Conservation (phyloP, 2,888 invertebrate species). For the Yponomeuta cagnagella region DNA sequence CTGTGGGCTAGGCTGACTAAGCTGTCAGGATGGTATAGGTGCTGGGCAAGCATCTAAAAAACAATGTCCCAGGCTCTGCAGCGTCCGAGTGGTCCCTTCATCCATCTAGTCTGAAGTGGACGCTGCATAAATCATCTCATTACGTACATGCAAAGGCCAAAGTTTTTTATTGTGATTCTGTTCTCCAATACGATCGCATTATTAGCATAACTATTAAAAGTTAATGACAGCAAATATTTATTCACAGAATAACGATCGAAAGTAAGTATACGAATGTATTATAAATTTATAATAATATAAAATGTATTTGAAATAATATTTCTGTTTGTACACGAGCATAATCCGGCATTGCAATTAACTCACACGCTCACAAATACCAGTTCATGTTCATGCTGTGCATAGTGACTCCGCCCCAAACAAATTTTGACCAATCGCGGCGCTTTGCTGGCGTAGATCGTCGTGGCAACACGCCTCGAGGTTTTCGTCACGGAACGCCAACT, state of each 20-base stretch:
- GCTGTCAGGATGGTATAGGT: no score
- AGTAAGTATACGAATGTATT: conserved; percentile 22
- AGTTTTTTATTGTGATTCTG: no score
- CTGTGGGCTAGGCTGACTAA: no score
- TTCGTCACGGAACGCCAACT: conserved; percentile 73
- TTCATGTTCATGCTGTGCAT: conserved; percentile 59
- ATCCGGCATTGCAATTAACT: conserved; percentile 70
- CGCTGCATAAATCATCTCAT: no score
- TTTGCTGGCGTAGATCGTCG: conserved; percentile 65
- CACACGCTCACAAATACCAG: conserved; percentile 47
- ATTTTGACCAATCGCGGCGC: conserved; percentile 62
- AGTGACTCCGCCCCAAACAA: conserved; percentile 63
- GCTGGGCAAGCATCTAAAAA: no score
- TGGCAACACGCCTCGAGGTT: conserved; percentile 71
- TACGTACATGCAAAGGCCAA: no score
- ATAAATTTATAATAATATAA: conserved; percentile 57
- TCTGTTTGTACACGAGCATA: conserved; percentile 56
- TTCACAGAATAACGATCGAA: background rate
- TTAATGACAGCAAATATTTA: background rate
- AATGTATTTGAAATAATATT: conserved; percentile 37
- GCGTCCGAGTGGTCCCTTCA: no score
- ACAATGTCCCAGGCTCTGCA: no score
- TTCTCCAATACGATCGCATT: background rate
- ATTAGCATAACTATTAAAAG: background rate
- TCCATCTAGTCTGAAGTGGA: no score